Evolutionary conservation across 2,888 invertebrate species (phyloP).

Genomic region (Orthonychiurus folsomi): DNA sequence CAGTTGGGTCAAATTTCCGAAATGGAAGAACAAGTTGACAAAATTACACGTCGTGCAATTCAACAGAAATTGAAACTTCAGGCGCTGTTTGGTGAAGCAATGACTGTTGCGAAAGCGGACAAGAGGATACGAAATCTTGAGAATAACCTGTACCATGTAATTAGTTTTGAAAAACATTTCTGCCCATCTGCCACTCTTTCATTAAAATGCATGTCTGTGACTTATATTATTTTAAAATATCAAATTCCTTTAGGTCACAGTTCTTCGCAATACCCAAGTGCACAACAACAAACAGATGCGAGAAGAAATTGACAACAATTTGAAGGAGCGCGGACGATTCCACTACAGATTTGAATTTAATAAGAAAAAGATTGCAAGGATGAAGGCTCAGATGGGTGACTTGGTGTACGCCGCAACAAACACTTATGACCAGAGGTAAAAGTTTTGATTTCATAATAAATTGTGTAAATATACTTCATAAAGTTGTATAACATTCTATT

Average conservation of each 20-base stretch:
- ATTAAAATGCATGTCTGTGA: too few relatives aligned
- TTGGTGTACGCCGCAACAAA: conserved; percentile 78
- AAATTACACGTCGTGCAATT: conserved; percentile 28
- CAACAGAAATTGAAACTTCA: conserved; percentile 28
- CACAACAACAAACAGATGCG: conserved; percentile 64
- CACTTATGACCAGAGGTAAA: conserved; percentile 82
- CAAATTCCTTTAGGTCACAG: conserved; percentile 15
- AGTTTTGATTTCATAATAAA: too few relatives aligned
- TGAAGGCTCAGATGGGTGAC: conserved; percentile 73
- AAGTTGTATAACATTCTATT: not conserved
- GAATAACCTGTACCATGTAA: conserved; percentile 33
- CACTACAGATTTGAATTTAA: conserved; percentile 71
- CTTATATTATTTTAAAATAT: conserved; percentile 1
- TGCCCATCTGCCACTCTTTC: too few relatives aligned
- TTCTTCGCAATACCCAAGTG: conserved; percentile 25
- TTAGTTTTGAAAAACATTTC: not conserved
- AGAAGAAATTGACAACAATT: conserved; percentile 67
- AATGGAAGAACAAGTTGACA: conserved; percentile 30
- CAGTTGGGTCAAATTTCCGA: conserved; percentile 28
- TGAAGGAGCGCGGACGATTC: conserved; percentile 73
- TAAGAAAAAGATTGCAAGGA: conserved; percentile 62
- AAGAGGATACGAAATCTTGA: conserved; percentile 21
- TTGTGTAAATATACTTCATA: conserved; percentile 40
- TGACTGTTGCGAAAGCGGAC: conserved; percentile 17
- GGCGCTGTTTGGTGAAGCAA: conserved; percentile 22